phyloP scores from a whole-genome alignment of 1,140 invertebrate species.

The Calycopis cecrops region DNA sequence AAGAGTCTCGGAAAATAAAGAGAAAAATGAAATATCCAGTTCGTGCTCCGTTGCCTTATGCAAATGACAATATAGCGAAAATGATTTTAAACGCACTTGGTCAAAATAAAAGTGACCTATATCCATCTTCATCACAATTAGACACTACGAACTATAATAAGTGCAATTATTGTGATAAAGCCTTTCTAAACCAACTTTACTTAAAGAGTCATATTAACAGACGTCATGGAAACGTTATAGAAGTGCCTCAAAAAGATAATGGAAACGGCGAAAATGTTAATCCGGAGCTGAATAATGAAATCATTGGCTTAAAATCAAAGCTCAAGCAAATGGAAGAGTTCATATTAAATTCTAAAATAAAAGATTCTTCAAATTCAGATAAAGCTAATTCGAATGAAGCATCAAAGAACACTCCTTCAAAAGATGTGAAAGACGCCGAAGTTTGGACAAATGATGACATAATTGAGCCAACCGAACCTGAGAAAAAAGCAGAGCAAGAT shows the following conservation, averaged over 20 bases:
- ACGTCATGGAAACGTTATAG: constrained; percentile 56
- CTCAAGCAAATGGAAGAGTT: constrained; percentile 56
- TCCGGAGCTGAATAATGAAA: constrained; percentile 70
- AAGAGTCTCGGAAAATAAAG: constrained; percentile 62
- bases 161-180: constrained; percentile 75
- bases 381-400: constrained; percentile 2
- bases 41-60: constrained; percentile 46
- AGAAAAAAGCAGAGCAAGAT: constrained; percentile 63
- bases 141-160: constrained; percentile 62
- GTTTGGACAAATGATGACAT: constrained; percentile 48
- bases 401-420: constrained; percentile 19
- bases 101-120: constrained; percentile 47
- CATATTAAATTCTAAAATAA: constrained; percentile 26
- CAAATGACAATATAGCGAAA: constrained; percentile 63
- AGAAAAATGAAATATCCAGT: constrained; percentile 48
- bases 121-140: constrained; percentile 35
- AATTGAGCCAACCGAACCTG: constrained; percentile 59
- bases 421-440: constrained; percentile 50
- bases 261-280: constrained; percentile 31
- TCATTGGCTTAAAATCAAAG: constrained; percentile 53
- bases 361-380: constrained; percentile 16
- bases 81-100: constrained; percentile 64
- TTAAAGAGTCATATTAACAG: constrained; percentile 74
- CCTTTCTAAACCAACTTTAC: constrained; percentile 76
- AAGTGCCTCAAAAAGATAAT: constrained; percentile 46